Evolutionary conservation across 2,113 vertebrate genomes (phyloP).

Genomic region (Sinocyclocheilus grahami): DNA sequence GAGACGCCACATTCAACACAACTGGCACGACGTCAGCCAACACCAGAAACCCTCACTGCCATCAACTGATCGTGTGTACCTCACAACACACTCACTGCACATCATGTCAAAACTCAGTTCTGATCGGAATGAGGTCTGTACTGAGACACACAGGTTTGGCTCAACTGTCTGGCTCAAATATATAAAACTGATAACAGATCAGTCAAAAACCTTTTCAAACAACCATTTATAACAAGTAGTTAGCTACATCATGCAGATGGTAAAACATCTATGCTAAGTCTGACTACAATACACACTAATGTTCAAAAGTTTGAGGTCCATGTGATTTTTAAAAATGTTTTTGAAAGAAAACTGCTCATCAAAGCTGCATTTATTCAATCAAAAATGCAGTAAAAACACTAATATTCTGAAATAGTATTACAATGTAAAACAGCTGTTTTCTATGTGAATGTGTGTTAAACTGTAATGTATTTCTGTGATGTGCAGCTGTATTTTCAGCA

Average conservation of each 20-base stretch:
- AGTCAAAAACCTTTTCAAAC: neutral
- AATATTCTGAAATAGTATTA: neutral
- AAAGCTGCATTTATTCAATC: neutral
- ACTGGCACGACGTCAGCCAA: neutral
- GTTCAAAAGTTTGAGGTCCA: neutral
- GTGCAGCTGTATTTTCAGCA: no score
- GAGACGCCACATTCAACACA: neutral
- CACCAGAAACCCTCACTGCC: neutral
- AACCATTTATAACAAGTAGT: neutral
- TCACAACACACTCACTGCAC: neutral
- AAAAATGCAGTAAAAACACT: neutral
- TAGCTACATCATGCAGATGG: neutral
- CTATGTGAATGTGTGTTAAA: no score
- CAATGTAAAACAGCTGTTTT: neutral
- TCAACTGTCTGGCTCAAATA: neutral
- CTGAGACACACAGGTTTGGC: neutral
- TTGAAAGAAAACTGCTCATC: neutral
- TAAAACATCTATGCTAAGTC: neutral
- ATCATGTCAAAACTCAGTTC: neutral
- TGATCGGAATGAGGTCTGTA: neutral
- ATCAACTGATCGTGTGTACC: neutral
- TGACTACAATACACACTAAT: neutral
- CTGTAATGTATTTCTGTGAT: no score
- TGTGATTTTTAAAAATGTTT: no score
- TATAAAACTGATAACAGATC: neutral